Evolutionary conservation across 2,797 vertebrate species (phyloP).

Genomic region (Phaenicophaeus curvirostris): DNA sequence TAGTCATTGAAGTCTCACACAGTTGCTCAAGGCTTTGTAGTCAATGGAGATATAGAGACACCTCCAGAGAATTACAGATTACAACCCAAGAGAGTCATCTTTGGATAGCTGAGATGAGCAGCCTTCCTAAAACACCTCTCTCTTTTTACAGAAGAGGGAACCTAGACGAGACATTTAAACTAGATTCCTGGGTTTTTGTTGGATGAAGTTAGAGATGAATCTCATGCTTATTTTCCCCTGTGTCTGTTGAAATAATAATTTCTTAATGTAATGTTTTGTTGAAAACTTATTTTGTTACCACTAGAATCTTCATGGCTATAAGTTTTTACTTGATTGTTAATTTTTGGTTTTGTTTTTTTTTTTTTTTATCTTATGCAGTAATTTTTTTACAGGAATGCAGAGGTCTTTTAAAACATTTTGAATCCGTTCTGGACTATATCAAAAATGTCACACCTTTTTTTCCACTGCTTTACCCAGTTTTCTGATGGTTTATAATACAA

Average conservation of each 20-base stretch:
- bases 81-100: neutral
- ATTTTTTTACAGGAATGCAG: neutral
- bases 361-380: neutral
- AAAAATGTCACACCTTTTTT: neutral
- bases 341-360: neutral
- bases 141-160: neutral
- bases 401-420: neutral
- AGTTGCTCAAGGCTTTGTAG: conserved; percentile 20
- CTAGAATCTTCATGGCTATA: neutral
- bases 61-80: conserved; percentile 12
- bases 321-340: neutral
- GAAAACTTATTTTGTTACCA: neutral
- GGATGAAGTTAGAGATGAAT: neutral
- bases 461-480: neutral
- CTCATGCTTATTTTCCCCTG: fast-evolving
- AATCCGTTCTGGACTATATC: neutral
- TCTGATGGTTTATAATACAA: neutral
- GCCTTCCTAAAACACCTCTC: neutral
- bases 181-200: neutral
- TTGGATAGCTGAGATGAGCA: conserved; percentile 1
- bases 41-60: conserved; percentile 6
- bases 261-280: neutral
- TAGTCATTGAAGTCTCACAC: conserved; percentile 38
- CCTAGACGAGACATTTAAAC: neutral
- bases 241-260: neutral